phyloP scores from a whole-genome alignment of 2,888 invertebrate genomes.

The Encarsia formosa region DNA sequence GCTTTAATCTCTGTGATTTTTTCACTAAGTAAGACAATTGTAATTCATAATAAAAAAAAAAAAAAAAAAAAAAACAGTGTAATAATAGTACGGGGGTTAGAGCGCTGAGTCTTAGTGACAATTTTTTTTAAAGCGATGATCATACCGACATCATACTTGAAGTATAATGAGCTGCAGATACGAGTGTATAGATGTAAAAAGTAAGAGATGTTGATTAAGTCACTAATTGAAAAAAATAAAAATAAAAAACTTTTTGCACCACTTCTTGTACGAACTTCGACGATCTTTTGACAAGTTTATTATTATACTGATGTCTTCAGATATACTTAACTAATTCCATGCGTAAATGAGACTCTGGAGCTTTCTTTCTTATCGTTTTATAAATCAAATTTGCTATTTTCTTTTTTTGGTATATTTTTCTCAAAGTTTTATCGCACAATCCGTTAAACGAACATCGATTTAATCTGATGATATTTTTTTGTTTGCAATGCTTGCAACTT shows the following conservation, averaged over 20 bases:
- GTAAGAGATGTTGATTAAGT: slow-evolving; percentile 26
- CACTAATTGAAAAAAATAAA: slow-evolving; percentile 27
- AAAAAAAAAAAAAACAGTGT: not conserved
- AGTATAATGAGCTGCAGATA: slow-evolving; percentile 15
- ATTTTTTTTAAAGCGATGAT: slow-evolving; percentile 11
- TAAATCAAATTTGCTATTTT: not conserved
- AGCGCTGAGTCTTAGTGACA: slow-evolving; percentile 16
- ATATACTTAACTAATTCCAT: slow-evolving; percentile 23
- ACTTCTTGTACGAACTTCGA: slow-evolving; percentile 28
- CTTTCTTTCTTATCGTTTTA: slow-evolving; percentile 4
- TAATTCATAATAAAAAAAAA: not conserved
- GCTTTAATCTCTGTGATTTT: slow-evolving; percentile 7
- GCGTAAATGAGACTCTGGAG: slow-evolving; percentile 19
- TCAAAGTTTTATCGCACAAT: not conserved
- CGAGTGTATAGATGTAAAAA: slow-evolving; percentile 30
- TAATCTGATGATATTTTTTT: not conserved
- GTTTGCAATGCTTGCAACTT: not conserved
- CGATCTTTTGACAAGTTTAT: slow-evolving; percentile 27
- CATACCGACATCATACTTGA: slow-evolving; percentile 14
- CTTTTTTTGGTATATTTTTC: not conserved
- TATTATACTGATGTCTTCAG: slow-evolving; percentile 24
- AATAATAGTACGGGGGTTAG: not conserved
- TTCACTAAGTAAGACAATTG: not conserved
- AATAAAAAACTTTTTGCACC: slow-evolving; percentile 29
- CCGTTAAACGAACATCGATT: not conserved